Conservation (phyloP, 1,140 invertebrate genomes). For the Sycophaga agraensis region DNA sequence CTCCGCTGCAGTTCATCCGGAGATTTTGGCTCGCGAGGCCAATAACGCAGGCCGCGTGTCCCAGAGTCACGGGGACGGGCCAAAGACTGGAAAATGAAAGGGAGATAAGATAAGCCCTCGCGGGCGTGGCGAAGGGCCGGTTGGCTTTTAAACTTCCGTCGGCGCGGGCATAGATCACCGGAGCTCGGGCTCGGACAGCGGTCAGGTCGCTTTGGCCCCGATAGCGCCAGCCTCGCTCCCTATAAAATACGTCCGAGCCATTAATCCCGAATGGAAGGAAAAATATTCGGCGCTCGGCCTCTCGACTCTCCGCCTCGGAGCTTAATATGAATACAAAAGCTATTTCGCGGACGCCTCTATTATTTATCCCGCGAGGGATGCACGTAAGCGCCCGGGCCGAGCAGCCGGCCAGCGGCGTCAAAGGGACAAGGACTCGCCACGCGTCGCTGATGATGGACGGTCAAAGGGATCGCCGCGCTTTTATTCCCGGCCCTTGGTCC, state of each 20-base stretch:
- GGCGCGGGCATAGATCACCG: constrained; percentile 46
- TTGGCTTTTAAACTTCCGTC: constrained; percentile 54
- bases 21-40: too few relatives aligned
- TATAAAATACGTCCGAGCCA: constrained; percentile 59
- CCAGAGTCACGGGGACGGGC: too few relatives aligned
- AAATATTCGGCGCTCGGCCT: constrained; percentile 47
- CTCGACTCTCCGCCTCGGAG: constrained; percentile 22
- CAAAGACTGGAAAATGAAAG: too few relatives aligned
- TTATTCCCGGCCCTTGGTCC: too few relatives aligned
- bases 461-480: constrained; percentile 43
- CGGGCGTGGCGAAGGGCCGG: constrained; percentile 11
- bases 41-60: too few relatives aligned
- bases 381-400: too few relatives aligned
- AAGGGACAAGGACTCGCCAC: too few relatives aligned
- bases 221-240: constrained; percentile 39
- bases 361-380: constrained; percentile 57
- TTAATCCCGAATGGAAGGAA: constrained; percentile 59
- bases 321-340: constrained; percentile 59
- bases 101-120: too few relatives aligned
- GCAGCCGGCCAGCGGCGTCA: too few relatives aligned
- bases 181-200: constrained; percentile 43
- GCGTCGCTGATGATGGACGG: constrained; percentile 32
- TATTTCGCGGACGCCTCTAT: constrained; percentile 45
- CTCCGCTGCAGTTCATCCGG: too few relatives aligned
- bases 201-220: constrained; percentile 48